Evolutionary conservation across 1,140 invertebrate genomes (phyloP).

Genomic region (Apocrypta bakeri): DNA sequence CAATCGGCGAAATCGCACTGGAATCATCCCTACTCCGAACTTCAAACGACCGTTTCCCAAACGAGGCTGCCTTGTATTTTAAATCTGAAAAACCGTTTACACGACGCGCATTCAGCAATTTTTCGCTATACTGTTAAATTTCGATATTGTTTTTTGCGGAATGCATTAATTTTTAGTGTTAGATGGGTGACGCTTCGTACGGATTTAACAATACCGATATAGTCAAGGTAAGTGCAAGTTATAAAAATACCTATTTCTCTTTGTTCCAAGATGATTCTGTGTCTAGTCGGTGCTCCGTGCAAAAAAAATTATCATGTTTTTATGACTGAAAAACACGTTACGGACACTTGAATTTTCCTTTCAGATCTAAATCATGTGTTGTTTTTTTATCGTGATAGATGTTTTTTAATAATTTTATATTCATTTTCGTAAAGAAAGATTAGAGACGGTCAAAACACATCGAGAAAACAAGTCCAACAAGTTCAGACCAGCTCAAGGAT

Average conservation of each 20-base stretch:
- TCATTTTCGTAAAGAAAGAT: too few species aligned
- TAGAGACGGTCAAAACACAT: background rate
- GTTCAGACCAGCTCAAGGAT: conserved; percentile 10
- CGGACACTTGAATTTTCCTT: background rate
- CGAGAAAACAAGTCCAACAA: conserved; percentile 28
- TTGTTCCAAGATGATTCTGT: background rate
- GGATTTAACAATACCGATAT: conserved; percentile 25
- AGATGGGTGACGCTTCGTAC: conserved; percentile 26
- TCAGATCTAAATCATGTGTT: background rate
- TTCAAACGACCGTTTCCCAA: background rate
- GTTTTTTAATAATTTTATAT: too few species aligned
- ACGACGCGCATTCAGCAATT: background rate
- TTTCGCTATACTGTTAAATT: background rate
- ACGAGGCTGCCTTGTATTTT: conserved; percentile 32
- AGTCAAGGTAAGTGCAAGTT: conserved; percentile 26
- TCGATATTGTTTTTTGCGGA: background rate
- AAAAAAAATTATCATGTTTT: too few species aligned
- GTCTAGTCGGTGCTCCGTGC: too few species aligned
- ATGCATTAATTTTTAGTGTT: conserved; percentile 26
- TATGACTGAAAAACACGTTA: background rate
- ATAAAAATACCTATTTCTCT: background rate
- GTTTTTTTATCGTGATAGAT: background rate
- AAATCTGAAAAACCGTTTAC: conserved; percentile 43
- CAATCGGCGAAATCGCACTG: background rate
- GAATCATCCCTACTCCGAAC: background rate